Conservation (phyloP, 2,113 vertebrate genomes). For the Tonatia bakeri region DNA sequence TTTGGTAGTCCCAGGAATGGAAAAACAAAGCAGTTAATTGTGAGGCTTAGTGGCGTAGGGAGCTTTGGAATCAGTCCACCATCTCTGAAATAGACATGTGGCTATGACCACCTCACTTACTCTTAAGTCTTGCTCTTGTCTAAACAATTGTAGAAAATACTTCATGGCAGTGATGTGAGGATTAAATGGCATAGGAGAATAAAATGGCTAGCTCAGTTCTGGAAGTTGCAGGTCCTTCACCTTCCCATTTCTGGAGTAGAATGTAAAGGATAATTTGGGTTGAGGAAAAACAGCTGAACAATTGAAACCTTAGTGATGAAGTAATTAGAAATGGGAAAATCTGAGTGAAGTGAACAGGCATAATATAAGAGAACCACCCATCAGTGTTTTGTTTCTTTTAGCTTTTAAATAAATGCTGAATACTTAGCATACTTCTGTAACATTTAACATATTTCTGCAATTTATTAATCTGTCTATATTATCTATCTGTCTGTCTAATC, state of each 20-base stretch:
- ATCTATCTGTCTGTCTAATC: not conserved
- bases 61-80: not conserved
- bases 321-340: not conserved
- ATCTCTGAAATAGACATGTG: not conserved
- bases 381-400: not conserved
- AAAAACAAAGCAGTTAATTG: not conserved
- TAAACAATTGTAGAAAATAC: not conserved
- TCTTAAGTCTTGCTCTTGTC: not conserved
- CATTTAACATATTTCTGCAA: not conserved
- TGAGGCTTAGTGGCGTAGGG: not conserved
- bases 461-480: not conserved
- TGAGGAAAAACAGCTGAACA: not conserved
- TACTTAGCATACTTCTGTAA: not conserved
- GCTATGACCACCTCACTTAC: not conserved
- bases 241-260: not conserved
- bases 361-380: not conserved
- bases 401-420: slow-evolving; percentile 12
- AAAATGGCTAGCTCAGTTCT: slow-evolving; percentile 4
- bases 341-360: not conserved
- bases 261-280: not conserved
- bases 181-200: not conserved
- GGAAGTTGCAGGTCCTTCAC: not conserved
- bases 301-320: not conserved
- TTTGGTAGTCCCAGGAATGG: not conserved
- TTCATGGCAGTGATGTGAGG: not conserved